phyloP scores from a whole-genome alignment of 2,888 invertebrate species.

The Scotopteryx bipunctaria region DNA sequence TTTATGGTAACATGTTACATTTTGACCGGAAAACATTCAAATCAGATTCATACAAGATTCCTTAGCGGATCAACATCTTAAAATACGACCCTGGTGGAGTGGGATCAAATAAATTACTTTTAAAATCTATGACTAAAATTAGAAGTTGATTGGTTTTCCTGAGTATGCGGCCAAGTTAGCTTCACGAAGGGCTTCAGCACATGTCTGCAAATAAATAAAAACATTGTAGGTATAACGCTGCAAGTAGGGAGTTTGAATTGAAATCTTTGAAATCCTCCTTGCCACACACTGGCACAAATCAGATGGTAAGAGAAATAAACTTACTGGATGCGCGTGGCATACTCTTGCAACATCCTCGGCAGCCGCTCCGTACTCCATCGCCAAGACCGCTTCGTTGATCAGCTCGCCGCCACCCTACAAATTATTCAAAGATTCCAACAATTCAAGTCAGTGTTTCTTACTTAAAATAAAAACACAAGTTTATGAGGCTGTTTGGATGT shows the following conservation, averaged over 20 bases:
- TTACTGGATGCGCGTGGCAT: slow-evolving; percentile 99
- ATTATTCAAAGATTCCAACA: too few relatives aligned
- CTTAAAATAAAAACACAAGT: too few relatives aligned
- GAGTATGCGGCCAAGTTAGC: slow-evolving; percentile 97
- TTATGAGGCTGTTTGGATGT: too few relatives aligned
- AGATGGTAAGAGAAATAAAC: slow-evolving; percentile 41
- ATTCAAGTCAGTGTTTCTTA: too few relatives aligned
- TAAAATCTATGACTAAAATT: slow-evolving; percentile 57
- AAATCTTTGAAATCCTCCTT: neutral
- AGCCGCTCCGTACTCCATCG: slow-evolving; percentile 99
- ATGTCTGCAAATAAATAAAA: slow-evolving; percentile 88
- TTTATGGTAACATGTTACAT: slow-evolving; percentile 24
- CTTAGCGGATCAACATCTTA: slow-evolving; percentile 52
- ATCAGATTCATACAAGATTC: slow-evolving; percentile 76
- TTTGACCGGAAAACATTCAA: slow-evolving; percentile 48
- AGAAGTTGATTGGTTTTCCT: slow-evolving; percentile 99
- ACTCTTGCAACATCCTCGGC: slow-evolving; percentile 99
- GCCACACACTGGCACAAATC: too few relatives aligned
- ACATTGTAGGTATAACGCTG: too few relatives aligned
- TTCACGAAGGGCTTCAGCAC: slow-evolving; percentile 98
- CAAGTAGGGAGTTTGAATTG: neutral
- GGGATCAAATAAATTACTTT: slow-evolving; percentile 44
- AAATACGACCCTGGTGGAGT: slow-evolving; percentile 45
- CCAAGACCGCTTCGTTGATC: slow-evolving; percentile 98
- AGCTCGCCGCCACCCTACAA: slow-evolving; percentile 95